phyloP scores from a whole-genome alignment of 2,888 invertebrate species.

The Sipunculus nudus region DNA sequence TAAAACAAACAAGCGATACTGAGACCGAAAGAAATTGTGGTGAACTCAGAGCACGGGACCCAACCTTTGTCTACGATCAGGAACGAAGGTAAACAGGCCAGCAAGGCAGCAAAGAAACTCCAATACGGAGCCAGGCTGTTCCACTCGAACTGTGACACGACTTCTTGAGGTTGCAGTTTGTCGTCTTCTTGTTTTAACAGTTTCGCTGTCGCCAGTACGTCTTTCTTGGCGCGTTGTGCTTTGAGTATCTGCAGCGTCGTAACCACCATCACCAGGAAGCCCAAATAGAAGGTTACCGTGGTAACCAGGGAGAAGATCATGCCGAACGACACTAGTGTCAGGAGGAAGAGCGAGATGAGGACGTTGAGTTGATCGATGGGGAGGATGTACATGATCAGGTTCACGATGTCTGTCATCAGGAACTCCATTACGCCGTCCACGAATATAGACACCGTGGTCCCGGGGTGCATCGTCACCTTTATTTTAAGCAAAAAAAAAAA shows the following conservation, averaged over 20 bases:
- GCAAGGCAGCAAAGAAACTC: slow-evolving; percentile 8
- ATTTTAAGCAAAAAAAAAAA: slow-evolving; percentile 6
- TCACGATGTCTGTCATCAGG: slow-evolving; percentile 7
- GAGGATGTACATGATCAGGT: slow-evolving; percentile 9
- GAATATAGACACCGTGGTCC: slow-evolving; percentile 2
- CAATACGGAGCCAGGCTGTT: slow-evolving; percentile 11
- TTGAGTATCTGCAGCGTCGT: slow-evolving; percentile 15
- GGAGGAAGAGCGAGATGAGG: slow-evolving; percentile 10
- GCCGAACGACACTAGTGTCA: slow-evolving; percentile 6
- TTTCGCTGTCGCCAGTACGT: slow-evolving; percentile 6
- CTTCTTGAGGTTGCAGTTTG: not conserved
- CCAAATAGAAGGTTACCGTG: slow-evolving; percentile 4
- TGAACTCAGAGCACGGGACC: slow-evolving; percentile 17
- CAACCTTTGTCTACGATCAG: slow-evolving; percentile 11
- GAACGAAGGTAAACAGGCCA: slow-evolving; percentile 12
- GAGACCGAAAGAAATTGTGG: not conserved
- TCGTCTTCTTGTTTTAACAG: slow-evolving; percentile 8
- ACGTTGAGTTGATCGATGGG: slow-evolving; percentile 18
- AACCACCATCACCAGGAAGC: slow-evolving; percentile 9
- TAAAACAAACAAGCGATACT: not conserved
- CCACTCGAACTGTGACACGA: slow-evolving; percentile 3
- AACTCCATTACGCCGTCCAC: slow-evolving; percentile 12
- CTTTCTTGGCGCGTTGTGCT: slow-evolving; percentile 4
- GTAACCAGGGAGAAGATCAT: slow-evolving; percentile 10
- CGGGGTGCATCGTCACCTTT: slow-evolving; percentile 16